Conservation (phyloP, 2,888 invertebrate genomes). For the Pseudoips prasinana region DNA sequence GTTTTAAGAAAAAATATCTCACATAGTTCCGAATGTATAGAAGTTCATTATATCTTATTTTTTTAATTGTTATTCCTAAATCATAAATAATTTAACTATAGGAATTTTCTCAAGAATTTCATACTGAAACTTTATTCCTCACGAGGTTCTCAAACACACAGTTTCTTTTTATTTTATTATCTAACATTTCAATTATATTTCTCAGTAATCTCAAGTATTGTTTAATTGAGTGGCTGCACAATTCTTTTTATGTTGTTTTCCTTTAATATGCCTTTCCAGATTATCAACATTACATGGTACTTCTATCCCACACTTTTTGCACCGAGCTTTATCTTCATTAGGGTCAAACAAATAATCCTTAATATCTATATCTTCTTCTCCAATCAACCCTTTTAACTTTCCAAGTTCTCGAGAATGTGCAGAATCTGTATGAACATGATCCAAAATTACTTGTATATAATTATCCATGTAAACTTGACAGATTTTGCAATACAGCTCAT, state of each 20-base stretch:
- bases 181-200: no score
- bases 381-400: constrained; percentile 42
- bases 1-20: no score
- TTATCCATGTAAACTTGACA: constrained; percentile 52
- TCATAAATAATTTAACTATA: no score
- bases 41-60: no score
- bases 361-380: constrained; percentile 46
- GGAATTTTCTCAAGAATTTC: no score
- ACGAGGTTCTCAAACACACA: no score
- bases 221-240: no score
- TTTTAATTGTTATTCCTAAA: no score
- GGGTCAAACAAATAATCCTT: constrained; percentile 47
- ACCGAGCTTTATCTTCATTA: constrained; percentile 46
- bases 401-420: constrained; percentile 35
- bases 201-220: no score
- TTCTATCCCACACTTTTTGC: constrained; percentile 41
- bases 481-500: constrained; percentile 56
- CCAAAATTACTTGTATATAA: constrained; percentile 45
- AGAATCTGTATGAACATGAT: constrained; percentile 45
- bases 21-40: no score
- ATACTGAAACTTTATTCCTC: no score
- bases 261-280: constrained; percentile 45
- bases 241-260: constrained; percentile 31
- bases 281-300: constrained; percentile 51
- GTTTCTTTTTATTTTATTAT: no score